These are phyloP conservation scores for Pelochelys cantorii DNA, from an alignment of 2,797 vertebrate genomes.

Conservation along the genomic window DNA sequence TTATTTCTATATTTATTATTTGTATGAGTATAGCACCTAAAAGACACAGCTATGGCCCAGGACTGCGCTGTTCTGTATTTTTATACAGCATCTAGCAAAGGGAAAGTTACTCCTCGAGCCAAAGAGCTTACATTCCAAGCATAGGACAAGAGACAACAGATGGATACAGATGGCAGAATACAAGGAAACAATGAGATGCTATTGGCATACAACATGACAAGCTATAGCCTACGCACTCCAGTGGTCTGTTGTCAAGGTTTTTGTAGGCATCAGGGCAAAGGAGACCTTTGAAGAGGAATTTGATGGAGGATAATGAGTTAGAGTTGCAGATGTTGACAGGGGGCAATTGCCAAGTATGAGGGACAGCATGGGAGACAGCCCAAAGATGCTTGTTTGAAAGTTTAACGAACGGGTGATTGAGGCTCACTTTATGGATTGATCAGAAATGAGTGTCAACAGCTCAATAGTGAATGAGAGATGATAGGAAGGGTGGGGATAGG, in stretches of 20 bases:
- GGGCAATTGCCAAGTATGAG: too few species aligned
- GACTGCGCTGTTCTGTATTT: neutral
- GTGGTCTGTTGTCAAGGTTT: neutral
- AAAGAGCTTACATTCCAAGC: neutral
- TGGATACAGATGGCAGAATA: neutral
- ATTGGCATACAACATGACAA: neutral
- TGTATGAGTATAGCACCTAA: neutral
- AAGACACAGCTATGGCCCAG: neutral
- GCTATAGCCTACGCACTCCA: neutral
- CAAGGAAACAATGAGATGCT: neutral
- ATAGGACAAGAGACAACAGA: neutral
- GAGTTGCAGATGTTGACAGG: too few species aligned
- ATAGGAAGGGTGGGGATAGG: too few species aligned
- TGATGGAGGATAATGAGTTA: too few species aligned
- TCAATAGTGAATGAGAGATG: too few species aligned
- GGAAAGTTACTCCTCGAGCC: neutral
- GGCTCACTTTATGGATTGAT: too few species aligned
- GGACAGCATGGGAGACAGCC: too few species aligned
- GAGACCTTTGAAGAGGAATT: too few species aligned
- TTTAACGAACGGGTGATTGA: too few species aligned
- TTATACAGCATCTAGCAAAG: neutral
- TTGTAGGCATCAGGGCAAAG: too few species aligned
- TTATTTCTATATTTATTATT: neutral
- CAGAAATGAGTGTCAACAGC: too few species aligned
- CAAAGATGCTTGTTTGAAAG: too few species aligned